phyloP scores from a whole-genome alignment of 2,797 vertebrate genomes.

The Darevskia nairensis region DNA sequence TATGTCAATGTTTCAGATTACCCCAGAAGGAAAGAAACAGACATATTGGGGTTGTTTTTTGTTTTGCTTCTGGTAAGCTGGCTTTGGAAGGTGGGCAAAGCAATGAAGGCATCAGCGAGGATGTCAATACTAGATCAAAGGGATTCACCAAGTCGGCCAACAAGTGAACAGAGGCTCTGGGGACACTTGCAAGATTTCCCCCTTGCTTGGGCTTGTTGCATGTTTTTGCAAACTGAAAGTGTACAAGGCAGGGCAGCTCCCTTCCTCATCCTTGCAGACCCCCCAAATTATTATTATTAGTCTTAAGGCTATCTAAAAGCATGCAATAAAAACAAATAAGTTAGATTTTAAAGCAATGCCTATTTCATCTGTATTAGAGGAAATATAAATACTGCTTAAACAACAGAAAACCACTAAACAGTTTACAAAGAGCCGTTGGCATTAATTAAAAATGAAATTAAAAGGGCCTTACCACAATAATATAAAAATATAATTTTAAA shows the following conservation, averaged over 20 bases:
- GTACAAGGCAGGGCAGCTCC: background rate
- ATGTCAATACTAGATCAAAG: conserved; percentile 72
- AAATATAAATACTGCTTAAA: no score
- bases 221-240: conserved; percentile 42
- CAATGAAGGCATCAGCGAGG: conserved; percentile 57
- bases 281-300: conserved; percentile 15
- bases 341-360: no score
- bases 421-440: no score
- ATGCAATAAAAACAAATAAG: no score
- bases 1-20: conserved; percentile 65
- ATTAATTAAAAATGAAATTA: no score
- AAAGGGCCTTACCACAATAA: no score
- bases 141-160: conserved; percentile 57
- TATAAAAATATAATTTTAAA: no score
- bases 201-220: conserved; percentile 40
- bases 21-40: conserved; percentile 48
- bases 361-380: no score
- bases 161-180: conserved; percentile 43
- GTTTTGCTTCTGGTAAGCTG: conserved; percentile 55
- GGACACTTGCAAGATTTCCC: conserved; percentile 51
- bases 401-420: no score
- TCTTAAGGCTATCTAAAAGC: no score
- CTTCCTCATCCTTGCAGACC: conserved; percentile 39
- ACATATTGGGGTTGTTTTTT: background rate
- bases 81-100: conserved; percentile 60